Conservation (phyloP, 2,113 vertebrate genomes). For the Amphiprion ocellaris region DNA sequence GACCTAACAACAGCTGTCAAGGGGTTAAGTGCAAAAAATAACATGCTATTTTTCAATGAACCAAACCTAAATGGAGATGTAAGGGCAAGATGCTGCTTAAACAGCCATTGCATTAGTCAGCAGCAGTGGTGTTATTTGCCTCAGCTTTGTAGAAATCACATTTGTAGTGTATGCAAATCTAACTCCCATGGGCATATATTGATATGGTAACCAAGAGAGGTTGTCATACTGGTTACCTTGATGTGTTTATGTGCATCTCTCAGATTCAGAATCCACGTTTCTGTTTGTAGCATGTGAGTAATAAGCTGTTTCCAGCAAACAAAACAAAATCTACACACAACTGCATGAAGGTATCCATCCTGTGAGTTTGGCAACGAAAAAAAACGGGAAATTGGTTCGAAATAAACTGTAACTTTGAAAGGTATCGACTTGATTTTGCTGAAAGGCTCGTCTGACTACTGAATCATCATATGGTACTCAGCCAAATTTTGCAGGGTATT, state of each 20-base stretch:
- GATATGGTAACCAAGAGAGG: background rate
- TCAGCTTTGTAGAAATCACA: background rate
- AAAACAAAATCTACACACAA: background rate
- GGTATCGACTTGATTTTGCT: background rate
- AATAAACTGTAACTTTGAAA: background rate
- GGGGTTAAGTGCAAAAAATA: background rate
- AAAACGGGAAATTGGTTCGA: background rate
- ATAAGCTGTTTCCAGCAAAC: background rate
- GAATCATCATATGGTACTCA: background rate
- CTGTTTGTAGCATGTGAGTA: background rate
- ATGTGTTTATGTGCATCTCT: background rate
- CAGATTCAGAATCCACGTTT: background rate
- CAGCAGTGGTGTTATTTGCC: background rate
- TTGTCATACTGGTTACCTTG: background rate
- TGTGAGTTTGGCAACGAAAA: background rate
- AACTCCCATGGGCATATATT: background rate
- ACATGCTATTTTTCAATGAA: background rate
- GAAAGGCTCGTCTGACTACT: background rate
- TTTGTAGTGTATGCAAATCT: background rate
- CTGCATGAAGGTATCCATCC: background rate
- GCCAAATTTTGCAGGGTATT: background rate
- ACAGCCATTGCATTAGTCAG: background rate
- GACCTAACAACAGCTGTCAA: constrained; percentile 17
- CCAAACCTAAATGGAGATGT: background rate
- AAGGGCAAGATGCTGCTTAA: background rate